Evolutionary conservation across 2,113 vertebrate genomes (phyloP), one percentile per base, ranked within the genome.

Genomic region (Hemichromis elongatus): DNA sequence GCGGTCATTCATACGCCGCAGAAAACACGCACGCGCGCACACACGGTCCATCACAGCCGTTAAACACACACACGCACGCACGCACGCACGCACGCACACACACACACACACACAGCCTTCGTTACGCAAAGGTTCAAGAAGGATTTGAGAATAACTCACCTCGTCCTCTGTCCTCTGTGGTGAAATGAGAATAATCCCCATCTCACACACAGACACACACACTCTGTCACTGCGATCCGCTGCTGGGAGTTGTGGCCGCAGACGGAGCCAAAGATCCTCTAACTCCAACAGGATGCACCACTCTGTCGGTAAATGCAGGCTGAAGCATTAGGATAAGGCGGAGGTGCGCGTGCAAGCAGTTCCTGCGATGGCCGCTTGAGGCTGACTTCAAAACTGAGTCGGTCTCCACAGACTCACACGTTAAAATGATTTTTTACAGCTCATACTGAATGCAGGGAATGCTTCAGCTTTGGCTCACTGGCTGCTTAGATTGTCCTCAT

Each of bases 211-310:
- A 26, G 50, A 24, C 56, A 3, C 77, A 26, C 40, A 28, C 42
- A 3, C 19, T 50, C 66, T 45, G 80, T 54, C 61, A 14, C 26
- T 26, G 3, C 28, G 56, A 83, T 5, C 79, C 13, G 87, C 68
- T 73, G 90, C 88, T 81, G 78, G 54, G 83, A 85, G 83, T 83
- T 81, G 86, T 24, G 86, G 83, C 63, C 12, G 81, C 86, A 88
- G 73, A 88, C 73, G 33, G 54, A 55, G n/a, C 12, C 88, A 45
- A 59, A 91, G 91, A 92, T 92, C 91, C 80, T 91, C 56, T 11
- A 10, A 1, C 1, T 0, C 0, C 5, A 5, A 18, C 14, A 57
- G 5, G 90, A 88, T 1, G 5, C 1, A 12, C 55, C 50, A 40
- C 75, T 55, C 52, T 37, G 50, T 33, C 66, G 13, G 53, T 26